Evolutionary conservation across 2,113 vertebrate species (phyloP), one percentile per base, ranked within the genome.

Genomic region (Neodontobutis hainanensis): DNA sequence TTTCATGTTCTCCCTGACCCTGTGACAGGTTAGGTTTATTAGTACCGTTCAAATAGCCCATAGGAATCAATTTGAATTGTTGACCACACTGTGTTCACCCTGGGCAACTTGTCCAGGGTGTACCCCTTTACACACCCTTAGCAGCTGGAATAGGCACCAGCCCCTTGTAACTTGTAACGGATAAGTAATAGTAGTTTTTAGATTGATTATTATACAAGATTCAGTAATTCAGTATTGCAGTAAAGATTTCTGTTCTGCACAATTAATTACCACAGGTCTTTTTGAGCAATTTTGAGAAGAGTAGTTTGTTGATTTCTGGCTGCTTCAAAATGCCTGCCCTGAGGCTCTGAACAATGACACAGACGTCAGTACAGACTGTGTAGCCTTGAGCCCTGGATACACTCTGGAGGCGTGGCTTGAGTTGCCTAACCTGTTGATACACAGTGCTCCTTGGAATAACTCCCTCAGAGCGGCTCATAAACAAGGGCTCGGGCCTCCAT

Each of bases 351-450:
- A 68, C 73, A 84, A 77, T 68, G 75, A 56, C 73, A 81, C 65
- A 70, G 81, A 78, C 68, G 77, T 69, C 68, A 73, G 73, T 60
- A 49, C 56, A 48, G 70, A 80, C 72, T 77, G 49, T 71, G 73
- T 58, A 65, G 81, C 85, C 82, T 46, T 47, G 6, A 59, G 80
- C 78, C 9, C 35, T 62, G 64, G 53, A 51, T 36, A 42, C 15
- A 59, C 69, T 58, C 32, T 34, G 0, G 44, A 2, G 45, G 86
- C 12, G 71, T 60, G 78, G 79, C 70, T 43, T 32, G 6, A 45
- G 66, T 81, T 85, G 81, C 83, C 53, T 62, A 83, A 88, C 81
- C 65, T 81, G 86, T 71, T 83, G 71, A 80, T 70, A 75, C 77
- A 80, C 80, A 76, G 44, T 53, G 48, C 35, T 76, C 72, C 57